phyloP scores from a whole-genome alignment of 1,140 invertebrate genomes.

The Amphibalanus amphitrite region DNA sequence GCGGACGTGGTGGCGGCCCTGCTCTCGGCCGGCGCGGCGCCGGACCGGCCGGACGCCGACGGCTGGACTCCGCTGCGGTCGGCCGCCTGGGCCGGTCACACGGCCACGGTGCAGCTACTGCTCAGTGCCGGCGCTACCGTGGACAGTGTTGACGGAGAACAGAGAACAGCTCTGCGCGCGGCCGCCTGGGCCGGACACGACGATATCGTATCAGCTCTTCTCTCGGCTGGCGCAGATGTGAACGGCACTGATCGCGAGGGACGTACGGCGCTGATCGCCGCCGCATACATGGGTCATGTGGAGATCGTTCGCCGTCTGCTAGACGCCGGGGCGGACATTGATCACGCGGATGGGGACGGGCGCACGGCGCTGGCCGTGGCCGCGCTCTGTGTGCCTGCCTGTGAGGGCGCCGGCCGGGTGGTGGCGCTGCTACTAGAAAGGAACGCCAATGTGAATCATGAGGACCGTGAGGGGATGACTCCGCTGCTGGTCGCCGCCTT shows the following conservation, averaged over 20 bases:
- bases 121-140: slow-evolving; percentile 52
- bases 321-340: slow-evolving; percentile 65
- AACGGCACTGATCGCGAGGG: slow-evolving; percentile 79
- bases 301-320: slow-evolving; percentile 48
- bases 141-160: slow-evolving; percentile 66
- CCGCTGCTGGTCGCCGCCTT: slow-evolving; percentile 84
- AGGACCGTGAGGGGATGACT: slow-evolving; percentile 83
- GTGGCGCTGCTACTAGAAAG: slow-evolving; percentile 59
- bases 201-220: slow-evolving; percentile 68
- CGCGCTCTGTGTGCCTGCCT: slow-evolving; percentile 72
- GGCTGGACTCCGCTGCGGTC: slow-evolving; percentile 43
- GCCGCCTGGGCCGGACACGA: slow-evolving; percentile 53
- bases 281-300: slow-evolving; percentile 36
- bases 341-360: slow-evolving; percentile 49
- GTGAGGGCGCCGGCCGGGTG: slow-evolving; percentile 42
- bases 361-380: slow-evolving; percentile 75
- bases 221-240: slow-evolving; percentile 68
- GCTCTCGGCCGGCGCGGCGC: slow-evolving; percentile 50
- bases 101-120: slow-evolving; percentile 56
- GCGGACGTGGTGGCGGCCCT: slow-evolving; percentile 64
- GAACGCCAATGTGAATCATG: slow-evolving; percentile 69
- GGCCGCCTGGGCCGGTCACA: slow-evolving; percentile 69
- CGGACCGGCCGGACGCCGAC: slow-evolving; percentile 44
- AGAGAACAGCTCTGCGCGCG: slow-evolving; percentile 71
- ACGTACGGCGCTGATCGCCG: slow-evolving; percentile 39